These are phyloP conservation scores for Alentia gelatinosa DNA, from an alignment of 2,888 invertebrate species.

Conservation along the genomic window DNA sequence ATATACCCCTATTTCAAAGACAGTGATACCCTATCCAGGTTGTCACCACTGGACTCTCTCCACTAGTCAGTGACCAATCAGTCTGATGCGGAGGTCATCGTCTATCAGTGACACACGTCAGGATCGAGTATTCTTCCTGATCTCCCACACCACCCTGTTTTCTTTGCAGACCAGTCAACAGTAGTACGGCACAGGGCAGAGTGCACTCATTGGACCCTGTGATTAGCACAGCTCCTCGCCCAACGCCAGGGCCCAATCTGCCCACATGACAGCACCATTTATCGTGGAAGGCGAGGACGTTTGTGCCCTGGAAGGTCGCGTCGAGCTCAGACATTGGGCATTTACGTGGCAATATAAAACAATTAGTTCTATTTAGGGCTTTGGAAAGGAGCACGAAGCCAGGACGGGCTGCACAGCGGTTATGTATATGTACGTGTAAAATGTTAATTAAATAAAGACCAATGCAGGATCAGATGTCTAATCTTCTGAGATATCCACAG, in stretches of 20 bases:
- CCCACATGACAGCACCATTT: slow-evolving; percentile 28
- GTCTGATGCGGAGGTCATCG: too few species aligned
- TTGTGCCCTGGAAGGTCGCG: background rate
- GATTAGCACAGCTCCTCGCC: background rate
- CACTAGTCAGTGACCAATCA: too few species aligned
- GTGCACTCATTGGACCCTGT: slow-evolving; percentile 4
- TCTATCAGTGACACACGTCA: background rate
- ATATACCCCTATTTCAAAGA: background rate
- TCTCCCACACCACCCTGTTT: background rate
- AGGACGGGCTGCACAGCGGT: background rate
- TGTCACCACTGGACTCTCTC: too few species aligned
- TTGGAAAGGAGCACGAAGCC: background rate
- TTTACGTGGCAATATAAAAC: slow-evolving; percentile 5
- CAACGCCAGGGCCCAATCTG: background rate
- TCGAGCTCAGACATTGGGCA: background rate
- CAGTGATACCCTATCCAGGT: too few species aligned
- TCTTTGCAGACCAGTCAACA: too few species aligned
- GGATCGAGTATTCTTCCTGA: background rate
- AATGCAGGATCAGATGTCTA: too few species aligned
- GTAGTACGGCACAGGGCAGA: background rate
- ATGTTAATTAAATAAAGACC: background rate
- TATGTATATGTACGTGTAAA: background rate
- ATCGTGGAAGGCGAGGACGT: background rate
- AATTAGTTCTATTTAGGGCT: slow-evolving; percentile 6
- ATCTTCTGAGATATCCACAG: too few species aligned